These are phyloP conservation scores for Diglossa cyanea DNA, from an alignment of 2,797 vertebrate species.

Conservation along the genomic window DNA sequence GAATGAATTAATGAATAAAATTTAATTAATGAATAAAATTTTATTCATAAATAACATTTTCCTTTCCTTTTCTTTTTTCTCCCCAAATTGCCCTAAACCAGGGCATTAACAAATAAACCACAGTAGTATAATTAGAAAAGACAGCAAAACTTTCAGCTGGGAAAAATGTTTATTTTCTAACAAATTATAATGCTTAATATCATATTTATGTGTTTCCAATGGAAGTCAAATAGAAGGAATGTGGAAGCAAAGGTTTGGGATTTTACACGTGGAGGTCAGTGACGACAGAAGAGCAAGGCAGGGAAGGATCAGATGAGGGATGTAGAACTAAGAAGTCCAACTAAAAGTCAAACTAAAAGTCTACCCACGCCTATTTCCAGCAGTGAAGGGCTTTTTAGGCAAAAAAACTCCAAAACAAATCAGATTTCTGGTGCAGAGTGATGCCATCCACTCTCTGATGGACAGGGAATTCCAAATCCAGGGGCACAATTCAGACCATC, in stretches of 20 bases:
- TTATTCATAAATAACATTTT: not conserved
- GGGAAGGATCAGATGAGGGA: not conserved
- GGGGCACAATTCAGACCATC: too few relatives aligned
- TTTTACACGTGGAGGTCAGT: not conserved
- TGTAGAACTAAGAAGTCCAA: not conserved
- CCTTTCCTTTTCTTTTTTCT: not conserved
- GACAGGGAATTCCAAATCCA: too few relatives aligned
- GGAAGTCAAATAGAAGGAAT: not conserved
- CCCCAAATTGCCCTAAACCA: not conserved
- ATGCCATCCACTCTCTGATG: not conserved
- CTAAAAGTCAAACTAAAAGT: not conserved
- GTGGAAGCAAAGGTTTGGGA: not conserved
- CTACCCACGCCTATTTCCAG: not conserved
- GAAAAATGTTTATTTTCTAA: not conserved
- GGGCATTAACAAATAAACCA: not conserved
- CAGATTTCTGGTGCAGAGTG: not conserved
- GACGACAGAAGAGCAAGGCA: not conserved
- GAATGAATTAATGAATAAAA: not conserved
- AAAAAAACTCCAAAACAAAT: not conserved
- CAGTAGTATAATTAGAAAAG: not conserved
- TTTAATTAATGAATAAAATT: not conserved
- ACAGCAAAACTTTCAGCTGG: not conserved
- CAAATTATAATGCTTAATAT: not conserved
- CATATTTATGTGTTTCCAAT: not conserved
- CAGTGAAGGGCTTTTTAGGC: not conserved